Evolutionary conservation across 2,888 invertebrate genomes (phyloP).

Genomic region (Urechis unicinctus): DNA sequence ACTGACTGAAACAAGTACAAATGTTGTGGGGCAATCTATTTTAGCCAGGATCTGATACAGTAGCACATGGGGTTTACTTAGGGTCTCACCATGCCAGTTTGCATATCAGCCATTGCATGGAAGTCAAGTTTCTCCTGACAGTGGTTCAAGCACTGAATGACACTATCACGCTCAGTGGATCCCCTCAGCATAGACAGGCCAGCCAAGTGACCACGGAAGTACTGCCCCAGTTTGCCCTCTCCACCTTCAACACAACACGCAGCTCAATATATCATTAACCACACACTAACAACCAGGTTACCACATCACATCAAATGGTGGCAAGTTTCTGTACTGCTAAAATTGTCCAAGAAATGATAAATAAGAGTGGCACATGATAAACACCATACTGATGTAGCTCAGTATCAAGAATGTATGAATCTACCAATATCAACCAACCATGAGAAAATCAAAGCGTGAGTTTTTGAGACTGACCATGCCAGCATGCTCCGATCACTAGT

Average conservation of each 20-base stretch:
- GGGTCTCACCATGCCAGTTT: conserved; percentile 64
- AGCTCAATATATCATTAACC: background rate
- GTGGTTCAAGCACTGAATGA: conserved; percentile 45
- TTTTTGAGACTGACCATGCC: conserved; percentile 85
- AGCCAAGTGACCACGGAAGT: conserved; percentile 81
- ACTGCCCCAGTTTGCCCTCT: conserved; percentile 83
- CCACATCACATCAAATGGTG: background rate
- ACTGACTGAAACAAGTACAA: conserved; percentile 35
- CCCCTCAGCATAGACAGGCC: conserved; percentile 68
- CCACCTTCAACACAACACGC: no score
- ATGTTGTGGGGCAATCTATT: background rate
- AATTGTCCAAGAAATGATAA: no score
- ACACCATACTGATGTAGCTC: background rate
- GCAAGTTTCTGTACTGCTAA: no score
- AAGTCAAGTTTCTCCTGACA: conserved; percentile 49
- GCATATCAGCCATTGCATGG: conserved; percentile 70
- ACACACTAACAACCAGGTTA: background rate
- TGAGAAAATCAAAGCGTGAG: no score
- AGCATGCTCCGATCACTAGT: conserved; percentile 91
- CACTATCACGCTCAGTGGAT: conserved; percentile 43
- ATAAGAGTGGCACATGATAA: background rate
- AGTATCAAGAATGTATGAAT: no score
- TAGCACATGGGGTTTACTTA: background rate
- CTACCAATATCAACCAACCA: no score
- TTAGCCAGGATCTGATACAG: background rate